phyloP scores from a whole-genome alignment of 53 echinoderm and acorn worm genomes.

The Crossaster papposus region DNA sequence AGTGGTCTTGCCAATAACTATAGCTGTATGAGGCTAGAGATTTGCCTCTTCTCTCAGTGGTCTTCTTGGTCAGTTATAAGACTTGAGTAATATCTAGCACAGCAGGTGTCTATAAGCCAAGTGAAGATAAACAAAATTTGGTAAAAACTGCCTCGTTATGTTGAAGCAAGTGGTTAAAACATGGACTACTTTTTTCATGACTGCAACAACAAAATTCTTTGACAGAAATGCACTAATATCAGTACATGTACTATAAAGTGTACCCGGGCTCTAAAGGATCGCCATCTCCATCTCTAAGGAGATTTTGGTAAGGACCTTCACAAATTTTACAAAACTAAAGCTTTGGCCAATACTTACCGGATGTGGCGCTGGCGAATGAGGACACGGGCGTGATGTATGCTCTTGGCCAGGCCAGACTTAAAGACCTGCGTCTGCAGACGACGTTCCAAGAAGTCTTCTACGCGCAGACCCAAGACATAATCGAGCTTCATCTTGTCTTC shows the following conservation, averaged over 20 bases:
- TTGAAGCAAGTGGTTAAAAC: too few species aligned
- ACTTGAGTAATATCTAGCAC: too few species aligned
- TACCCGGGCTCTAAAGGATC: too few species aligned
- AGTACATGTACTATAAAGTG: too few species aligned
- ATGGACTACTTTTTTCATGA: too few species aligned
- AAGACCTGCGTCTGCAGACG: conserved; percentile 99
- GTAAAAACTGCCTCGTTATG: background rate
- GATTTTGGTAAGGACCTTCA: background rate
- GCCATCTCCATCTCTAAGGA: too few species aligned
- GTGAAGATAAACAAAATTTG: background rate
- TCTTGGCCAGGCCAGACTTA: conserved; percentile 98
- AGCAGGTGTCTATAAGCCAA: too few species aligned
- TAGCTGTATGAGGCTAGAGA: background rate
- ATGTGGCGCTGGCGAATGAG: conserved; percentile 99
- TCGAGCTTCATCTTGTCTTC: conserved; percentile 99
- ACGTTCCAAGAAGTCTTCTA: conserved; percentile 98
- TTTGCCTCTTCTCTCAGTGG: background rate
- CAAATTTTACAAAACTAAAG: background rate
- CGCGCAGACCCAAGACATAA: conserved; percentile 98
- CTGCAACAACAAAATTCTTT: background rate
- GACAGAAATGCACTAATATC: background rate
- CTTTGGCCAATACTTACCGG: conserved; percentile 67
- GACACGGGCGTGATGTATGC: conserved; percentile 98
- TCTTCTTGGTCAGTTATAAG: conserved; percentile 32
- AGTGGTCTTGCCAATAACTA: conserved; percentile 45